Percentiles rank a stretch among this genome's conserved stretches.
Evolutionary conservation across 1,140 invertebrate genomes (phyloP).

Genomic region (Brachionus rubens): DNA sequence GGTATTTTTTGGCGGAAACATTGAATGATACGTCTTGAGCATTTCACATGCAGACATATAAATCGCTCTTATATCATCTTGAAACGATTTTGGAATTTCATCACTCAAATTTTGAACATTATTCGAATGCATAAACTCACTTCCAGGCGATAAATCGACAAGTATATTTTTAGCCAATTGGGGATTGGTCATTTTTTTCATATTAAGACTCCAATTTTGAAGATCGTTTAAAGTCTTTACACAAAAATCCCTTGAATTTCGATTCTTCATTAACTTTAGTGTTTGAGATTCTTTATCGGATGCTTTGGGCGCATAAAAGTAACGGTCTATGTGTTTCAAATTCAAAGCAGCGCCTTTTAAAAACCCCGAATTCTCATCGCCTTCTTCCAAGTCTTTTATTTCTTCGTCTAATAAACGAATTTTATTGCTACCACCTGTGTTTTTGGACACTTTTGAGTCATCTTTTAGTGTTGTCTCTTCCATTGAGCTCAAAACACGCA

Average conservation of each 20-base stretch:
- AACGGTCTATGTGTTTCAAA: slow-evolving; percentile 29
- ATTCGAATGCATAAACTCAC: slow-evolving; percentile 32
- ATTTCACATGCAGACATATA: slow-evolving; percentile 38
- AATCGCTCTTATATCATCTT: slow-evolving; percentile 37
- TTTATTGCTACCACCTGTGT: not conserved
- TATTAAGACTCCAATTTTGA: not conserved
- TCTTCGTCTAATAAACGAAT: slow-evolving; percentile 34
- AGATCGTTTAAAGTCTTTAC: not conserved
- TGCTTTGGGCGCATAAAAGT: slow-evolving; percentile 40
- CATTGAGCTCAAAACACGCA: slow-evolving; percentile 35
- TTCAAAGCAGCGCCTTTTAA: slow-evolving; percentile 8
- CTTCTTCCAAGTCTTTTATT: slow-evolving; percentile 40
- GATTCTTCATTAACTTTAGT: not conserved
- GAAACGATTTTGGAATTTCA: slow-evolving; percentile 2
- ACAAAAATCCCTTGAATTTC: not conserved
- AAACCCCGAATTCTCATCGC: not conserved
- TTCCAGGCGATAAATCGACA: slow-evolving; percentile 36
- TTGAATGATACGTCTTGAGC: slow-evolving; percentile 11
- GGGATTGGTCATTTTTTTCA: slow-evolving; percentile 32
- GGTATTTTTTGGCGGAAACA: slow-evolving; percentile 41
- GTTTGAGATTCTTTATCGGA: not conserved
- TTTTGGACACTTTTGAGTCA: not conserved
- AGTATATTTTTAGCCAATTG: slow-evolving; percentile 7
- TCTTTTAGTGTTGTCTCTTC: slow-evolving; percentile 18
- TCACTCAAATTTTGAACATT: slow-evolving; percentile 42